phyloP scores from a whole-genome alignment of 2,888 invertebrate genomes.

The Metellina segmentata region DNA sequence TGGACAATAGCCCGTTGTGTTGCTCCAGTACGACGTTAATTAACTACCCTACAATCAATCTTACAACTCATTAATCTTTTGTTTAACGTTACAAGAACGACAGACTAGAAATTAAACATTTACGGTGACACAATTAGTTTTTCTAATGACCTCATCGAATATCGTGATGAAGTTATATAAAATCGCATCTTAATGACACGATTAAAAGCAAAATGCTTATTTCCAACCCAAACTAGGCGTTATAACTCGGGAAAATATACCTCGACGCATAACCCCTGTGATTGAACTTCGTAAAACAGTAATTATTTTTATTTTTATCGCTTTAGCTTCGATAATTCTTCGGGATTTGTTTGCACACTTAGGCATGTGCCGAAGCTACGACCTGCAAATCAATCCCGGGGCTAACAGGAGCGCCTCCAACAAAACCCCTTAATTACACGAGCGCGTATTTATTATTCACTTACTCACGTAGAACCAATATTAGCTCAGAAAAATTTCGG shows the following conservation, averaged over 20 bases:
- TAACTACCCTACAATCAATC: too few relatives aligned
- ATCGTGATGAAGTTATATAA: not conserved
- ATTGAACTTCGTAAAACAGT: not conserved
- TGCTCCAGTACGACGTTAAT: too few relatives aligned
- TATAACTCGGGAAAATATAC: not conserved
- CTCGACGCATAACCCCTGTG: not conserved
- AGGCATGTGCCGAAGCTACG: not conserved
- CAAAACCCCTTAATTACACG: not conserved
- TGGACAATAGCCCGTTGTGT: too few relatives aligned
- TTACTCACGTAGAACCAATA: not conserved
- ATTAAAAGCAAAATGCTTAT: not conserved
- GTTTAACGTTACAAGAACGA: too few relatives aligned
- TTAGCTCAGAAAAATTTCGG: not conserved
- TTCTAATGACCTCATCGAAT: not conserved
- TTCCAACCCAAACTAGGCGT: not conserved
- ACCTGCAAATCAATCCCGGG: not conserved
- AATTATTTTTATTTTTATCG: conserved; percentile 1
- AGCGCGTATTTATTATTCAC: not conserved
- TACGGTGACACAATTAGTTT: too few relatives aligned
- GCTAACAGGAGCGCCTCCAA: not conserved
- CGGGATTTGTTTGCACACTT: not conserved
- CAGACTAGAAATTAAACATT: too few relatives aligned
- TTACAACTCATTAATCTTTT: too few relatives aligned
- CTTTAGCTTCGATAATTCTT: not conserved
- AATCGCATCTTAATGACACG: not conserved